Conservation (phyloP, 1,140 invertebrate species). For the Aphis gossypii region DNA sequence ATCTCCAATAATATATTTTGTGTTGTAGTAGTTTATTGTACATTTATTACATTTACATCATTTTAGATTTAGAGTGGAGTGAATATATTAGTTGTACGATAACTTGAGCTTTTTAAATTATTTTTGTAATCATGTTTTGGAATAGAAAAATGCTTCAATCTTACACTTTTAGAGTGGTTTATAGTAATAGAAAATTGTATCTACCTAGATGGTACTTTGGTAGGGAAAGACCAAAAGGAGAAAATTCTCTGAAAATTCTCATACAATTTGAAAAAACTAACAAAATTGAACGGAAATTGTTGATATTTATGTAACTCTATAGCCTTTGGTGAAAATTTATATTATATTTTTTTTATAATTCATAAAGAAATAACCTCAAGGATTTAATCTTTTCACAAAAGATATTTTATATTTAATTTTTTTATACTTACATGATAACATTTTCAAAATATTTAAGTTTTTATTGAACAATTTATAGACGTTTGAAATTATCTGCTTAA, state of each 20-base stretch:
- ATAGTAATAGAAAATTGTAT: not conserved
- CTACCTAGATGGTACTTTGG: not conserved
- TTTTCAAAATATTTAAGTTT: not conserved
- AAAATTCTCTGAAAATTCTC: not conserved
- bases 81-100: not conserved
- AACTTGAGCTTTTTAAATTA: not conserved
- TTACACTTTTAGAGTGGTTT: not conserved
- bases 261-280: not conserved
- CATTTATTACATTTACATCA: not conserved
- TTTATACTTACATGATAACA: not conserved
- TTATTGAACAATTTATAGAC: not conserved
- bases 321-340: not conserved
- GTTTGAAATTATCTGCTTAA: not conserved
- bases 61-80: not conserved
- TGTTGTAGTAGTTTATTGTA: not conserved
- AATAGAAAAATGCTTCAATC: not conserved
- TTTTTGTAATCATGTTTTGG: not conserved
- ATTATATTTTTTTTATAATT: not conserved
- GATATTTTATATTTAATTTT: too few relatives aligned
- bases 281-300: not conserved
- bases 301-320: not conserved
- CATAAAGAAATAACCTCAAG: not conserved
- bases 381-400: not conserved
- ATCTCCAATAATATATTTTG: not conserved
- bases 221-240: not conserved